Base-by-base conservation (phyloP, 2,888 invertebrate species). In the Drosophila atroscutellata region DNA sequence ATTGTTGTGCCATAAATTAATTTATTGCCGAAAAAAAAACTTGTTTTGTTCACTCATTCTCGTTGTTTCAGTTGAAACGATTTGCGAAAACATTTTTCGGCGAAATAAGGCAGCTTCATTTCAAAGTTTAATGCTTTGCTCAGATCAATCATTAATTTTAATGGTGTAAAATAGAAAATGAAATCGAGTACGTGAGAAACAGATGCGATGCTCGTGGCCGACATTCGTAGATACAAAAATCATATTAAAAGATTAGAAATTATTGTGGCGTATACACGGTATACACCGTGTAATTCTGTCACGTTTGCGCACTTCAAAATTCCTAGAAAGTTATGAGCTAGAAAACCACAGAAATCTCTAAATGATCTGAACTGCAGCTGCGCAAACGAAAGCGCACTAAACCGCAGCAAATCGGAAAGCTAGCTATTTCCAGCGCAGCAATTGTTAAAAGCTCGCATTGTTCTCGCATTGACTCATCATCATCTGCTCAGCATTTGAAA, bases 221-320 rank as follows among this genome's bases (percentile, higher is more conserved):
- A 79, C 64, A 70, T 74, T 77, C 36, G 54, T 52, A 77, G 75
- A 75, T 77, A 62, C 47, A 62, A 45, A 72, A 72, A 78, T 57
- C 80, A 82, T 82, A 87, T 87, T 85, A 81, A 73, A 72, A 85
- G 87, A 83, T 87, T 85, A 82, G 74, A 85, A 85, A 85, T 64
- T 60, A 71, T 36, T 75, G 75, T 47, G 47, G 51, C 62, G 20
- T 39, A 24, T 30, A 6, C 34, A 45, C 7, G 7, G 42, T 52
- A 30, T 26, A 26, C 32, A 60, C 64, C 11, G 45, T 45, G 24
- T 45, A 73, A 73, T 83, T 71, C 61, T 75, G 80, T 86, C 87
- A 85, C 85, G 85, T 85, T 74, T 77, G 71, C 39, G 77, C 71
- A 80, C 80, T 85, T 80, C 32, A 73, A 82, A 67, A 64, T 83